phyloP scores from a whole-genome alignment of 2,888 invertebrate genomes.

The Rhamphomyia laevipes region DNA sequence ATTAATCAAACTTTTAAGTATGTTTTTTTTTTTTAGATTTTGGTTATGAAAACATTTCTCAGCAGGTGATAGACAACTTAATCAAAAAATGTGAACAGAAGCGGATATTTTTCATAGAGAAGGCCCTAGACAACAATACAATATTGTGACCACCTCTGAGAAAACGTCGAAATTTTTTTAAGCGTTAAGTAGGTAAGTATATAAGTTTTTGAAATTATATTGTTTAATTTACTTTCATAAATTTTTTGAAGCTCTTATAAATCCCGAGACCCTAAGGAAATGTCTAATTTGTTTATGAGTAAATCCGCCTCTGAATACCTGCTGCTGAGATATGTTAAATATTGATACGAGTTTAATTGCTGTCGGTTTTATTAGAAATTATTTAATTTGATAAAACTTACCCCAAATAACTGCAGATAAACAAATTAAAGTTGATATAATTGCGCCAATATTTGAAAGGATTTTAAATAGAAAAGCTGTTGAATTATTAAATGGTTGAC shows the following conservation, averaged over 20 bases:
- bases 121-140: no score
- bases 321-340: not conserved
- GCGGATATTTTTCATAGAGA: no score
- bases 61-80: conserved; percentile 3
- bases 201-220: no score
- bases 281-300: no score
- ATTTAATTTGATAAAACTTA: conserved; percentile 21
- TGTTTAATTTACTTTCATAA: no score
- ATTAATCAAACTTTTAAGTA: not conserved
- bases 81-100: no score
- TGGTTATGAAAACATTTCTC: not conserved
- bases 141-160: no score
- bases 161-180: no score
- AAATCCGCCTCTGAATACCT: no score
- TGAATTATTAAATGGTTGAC: conserved; percentile 22
- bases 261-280: no score
- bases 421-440: conserved; percentile 26
- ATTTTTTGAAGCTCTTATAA: no score
- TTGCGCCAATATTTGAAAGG: conserved; percentile 30
- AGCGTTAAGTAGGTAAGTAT: no score
- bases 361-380: not conserved
- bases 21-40: not conserved
- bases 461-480: conserved; percentile 22
- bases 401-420: conserved; percentile 28
- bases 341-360: not conserved